Conservation (phyloP, 2,113 vertebrate genomes). For the Oreamnos americanus region DNA sequence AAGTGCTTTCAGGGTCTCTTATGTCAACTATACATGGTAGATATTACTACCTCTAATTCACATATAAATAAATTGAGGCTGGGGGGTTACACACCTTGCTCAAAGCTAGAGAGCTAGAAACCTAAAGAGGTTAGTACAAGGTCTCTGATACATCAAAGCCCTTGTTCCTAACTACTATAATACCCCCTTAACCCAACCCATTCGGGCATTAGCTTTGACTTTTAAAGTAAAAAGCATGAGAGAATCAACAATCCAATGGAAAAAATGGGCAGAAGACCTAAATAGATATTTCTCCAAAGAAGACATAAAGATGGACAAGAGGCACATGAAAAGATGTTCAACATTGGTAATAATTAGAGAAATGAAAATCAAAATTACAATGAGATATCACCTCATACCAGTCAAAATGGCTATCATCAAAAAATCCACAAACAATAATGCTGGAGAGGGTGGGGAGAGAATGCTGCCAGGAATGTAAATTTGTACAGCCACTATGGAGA, state of each 20-base stretch:
- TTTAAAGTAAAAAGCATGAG: neutral
- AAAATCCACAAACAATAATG: neutral
- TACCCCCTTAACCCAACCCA: neutral
- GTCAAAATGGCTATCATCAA: neutral
- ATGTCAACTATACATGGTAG: too few relatives aligned
- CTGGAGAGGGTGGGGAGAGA: neutral
- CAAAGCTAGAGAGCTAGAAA: neutral
- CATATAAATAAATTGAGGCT: neutral
- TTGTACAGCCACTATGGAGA: neutral
- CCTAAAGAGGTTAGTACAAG: neutral
- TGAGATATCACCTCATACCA: neutral
- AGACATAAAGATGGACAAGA: neutral
- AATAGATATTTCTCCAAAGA: neutral
- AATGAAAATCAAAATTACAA: neutral
- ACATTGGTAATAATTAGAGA: neutral
- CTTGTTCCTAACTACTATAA: neutral
- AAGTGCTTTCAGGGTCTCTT: neutral
- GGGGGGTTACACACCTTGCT: neutral
- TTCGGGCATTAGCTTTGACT: neutral
- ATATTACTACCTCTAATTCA: neutral
- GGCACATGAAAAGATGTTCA: neutral
- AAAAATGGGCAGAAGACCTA: neutral
- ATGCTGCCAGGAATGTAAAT: neutral
- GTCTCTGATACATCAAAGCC: neutral
- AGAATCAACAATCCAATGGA: neutral